Conservation (phyloP, 2,797 vertebrate species). For the Carduelis carduelis region DNA sequence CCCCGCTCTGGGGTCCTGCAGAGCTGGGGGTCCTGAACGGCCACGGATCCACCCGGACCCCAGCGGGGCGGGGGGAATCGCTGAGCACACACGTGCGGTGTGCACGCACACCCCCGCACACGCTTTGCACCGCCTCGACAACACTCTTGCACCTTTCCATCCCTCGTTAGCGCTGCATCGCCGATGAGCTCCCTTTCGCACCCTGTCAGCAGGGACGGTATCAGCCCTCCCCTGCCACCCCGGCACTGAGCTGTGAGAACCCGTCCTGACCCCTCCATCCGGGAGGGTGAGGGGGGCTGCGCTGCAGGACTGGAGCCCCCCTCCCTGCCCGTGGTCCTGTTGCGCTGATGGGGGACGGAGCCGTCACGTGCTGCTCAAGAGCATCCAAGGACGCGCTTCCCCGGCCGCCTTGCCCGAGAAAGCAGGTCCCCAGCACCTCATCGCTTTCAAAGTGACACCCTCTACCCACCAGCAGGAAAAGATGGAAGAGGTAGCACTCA, state of each 20-base stretch:
- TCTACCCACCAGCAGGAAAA: background rate
- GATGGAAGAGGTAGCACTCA: background rate
- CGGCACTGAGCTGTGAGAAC: background rate
- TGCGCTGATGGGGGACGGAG: background rate
- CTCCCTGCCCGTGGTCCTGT: background rate
- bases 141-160: slow-evolving; percentile 18
- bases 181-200: slow-evolving; percentile 18
- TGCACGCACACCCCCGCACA: background rate
- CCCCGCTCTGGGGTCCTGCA: rapidly evolving
- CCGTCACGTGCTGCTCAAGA: slow-evolving; percentile 52
- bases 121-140: background rate
- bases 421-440: background rate
- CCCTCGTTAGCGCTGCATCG: slow-evolving; percentile 35
- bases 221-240: background rate
- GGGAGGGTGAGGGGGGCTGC: background rate
- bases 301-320: background rate
- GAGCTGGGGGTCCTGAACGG: background rate
- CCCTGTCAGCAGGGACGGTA: background rate
- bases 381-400: slow-evolving; percentile 50
- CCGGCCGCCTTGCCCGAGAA: background rate
- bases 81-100: background rate
- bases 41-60: background rate
- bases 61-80: rapidly evolving
- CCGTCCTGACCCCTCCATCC: background rate
- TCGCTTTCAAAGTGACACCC: background rate